Percentiles rank a stretch among this genome's conserved stretches.
Conservation (phyloP, 2,888 invertebrate species). For the Cantharis lateralis region DNA sequence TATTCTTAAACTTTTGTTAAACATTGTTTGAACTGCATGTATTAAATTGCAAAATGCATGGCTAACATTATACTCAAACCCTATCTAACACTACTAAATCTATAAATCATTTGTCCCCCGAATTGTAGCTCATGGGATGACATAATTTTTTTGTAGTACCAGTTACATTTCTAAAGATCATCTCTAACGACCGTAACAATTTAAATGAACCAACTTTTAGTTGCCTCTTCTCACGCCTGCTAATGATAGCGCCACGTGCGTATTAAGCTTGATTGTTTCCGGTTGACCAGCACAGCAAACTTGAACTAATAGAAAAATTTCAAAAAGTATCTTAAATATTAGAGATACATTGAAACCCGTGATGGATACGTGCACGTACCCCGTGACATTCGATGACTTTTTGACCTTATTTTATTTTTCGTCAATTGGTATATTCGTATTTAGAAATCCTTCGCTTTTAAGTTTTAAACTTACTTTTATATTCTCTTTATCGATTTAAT, state of each 20-base stretch:
- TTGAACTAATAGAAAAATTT: conserved; percentile 1
- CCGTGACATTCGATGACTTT: not conserved
- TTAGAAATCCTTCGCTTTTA: not conserved
- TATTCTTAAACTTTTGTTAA: not conserved
- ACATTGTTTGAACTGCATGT: not conserved
- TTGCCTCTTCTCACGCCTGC: conserved; percentile 53
- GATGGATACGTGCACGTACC: not conserved
- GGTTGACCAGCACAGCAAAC: conserved; percentile 45
- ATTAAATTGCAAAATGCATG: conserved; percentile 7
- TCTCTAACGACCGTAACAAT: conserved; percentile 23
- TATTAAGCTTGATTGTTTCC: conserved; percentile 50
- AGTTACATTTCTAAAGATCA: conserved; percentile 17
- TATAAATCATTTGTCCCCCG: conserved; percentile 25
- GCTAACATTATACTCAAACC: conserved; percentile 22
- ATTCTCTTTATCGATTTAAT: not conserved
- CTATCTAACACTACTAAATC: conserved; percentile 25
- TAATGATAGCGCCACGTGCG: conserved; percentile 55
- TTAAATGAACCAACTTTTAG: conserved; percentile 28
- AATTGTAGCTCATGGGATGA: conserved; percentile 17
- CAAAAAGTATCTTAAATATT: not conserved
- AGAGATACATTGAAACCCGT: not conserved
- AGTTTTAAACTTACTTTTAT: not conserved
- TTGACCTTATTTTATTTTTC: not conserved
- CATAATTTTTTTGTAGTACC: conserved; percentile 28
- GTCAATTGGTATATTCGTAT: not conserved